Evolutionary conservation across 2,113 vertebrate genomes (phyloP).

Genomic region (Erythrocebus patas): DNA sequence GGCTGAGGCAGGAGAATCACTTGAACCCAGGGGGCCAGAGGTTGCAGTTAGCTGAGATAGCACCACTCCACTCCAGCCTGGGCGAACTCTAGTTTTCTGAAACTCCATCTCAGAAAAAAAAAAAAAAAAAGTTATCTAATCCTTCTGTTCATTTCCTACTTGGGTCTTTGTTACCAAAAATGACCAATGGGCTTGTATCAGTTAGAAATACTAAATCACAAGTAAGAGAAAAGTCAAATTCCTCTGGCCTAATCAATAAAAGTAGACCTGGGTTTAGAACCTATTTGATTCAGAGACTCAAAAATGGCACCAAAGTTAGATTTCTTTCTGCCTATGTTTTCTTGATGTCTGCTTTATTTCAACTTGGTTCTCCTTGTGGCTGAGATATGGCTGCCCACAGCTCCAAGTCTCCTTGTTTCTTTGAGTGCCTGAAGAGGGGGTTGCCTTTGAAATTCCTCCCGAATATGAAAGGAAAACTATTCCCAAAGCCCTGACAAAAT

Average conservation of each 20-base stretch:
- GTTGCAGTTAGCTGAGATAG: too few species aligned
- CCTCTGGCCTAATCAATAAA: neutral
- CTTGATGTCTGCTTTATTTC: neutral
- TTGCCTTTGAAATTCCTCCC: neutral
- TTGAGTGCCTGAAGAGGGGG: neutral
- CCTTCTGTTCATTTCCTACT: neutral
- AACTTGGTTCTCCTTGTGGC: neutral
- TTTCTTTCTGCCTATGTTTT: neutral
- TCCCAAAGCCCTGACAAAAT: neutral
- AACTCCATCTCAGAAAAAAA: too few species aligned
- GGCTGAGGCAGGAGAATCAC: too few species aligned
- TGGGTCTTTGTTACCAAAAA: conserved; percentile 8
- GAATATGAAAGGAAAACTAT: conserved; percentile 2
- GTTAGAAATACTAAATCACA: neutral
- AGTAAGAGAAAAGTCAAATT: neutral
- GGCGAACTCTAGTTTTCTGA: too few species aligned
- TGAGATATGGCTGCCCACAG: neutral
- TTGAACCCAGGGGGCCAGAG: too few species aligned
- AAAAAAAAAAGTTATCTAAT: neutral
- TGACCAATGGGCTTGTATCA: neutral
- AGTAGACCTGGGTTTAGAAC: neutral
- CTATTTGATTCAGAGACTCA: neutral
- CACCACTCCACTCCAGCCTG: too few species aligned
- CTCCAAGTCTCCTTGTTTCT: neutral
- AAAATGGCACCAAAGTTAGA: neutral